Conservation (phyloP, 2,888 invertebrate species). For the Agrochola macilenta region DNA sequence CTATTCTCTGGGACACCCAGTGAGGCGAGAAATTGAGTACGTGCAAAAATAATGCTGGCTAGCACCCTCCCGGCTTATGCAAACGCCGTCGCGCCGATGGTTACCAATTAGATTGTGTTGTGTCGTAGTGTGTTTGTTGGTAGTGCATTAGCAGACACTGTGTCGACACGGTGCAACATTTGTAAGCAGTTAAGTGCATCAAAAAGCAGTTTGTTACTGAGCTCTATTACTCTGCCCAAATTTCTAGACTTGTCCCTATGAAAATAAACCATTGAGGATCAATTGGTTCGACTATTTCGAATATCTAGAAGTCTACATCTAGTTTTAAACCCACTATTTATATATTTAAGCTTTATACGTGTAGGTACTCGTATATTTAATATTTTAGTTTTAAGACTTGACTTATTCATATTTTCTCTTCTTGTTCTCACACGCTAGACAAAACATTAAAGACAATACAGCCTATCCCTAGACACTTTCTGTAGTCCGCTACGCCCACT, state of each 20-base stretch:
- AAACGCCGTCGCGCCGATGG: constrained; percentile 78
- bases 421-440: no score
- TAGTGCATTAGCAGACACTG: constrained; percentile 34
- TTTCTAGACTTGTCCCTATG: not conserved
- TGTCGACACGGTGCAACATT: constrained; percentile 31
- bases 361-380: no score
- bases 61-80: constrained; percentile 77
- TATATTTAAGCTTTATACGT: no score
- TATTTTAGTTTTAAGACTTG: no score
- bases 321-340: not conserved
- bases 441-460: not conserved
- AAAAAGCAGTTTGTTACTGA: not conserved
- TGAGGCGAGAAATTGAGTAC: constrained; percentile 90
- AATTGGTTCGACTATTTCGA: not conserved
- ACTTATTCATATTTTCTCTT: no score
- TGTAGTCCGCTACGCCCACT: not conserved
- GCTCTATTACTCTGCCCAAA: not conserved
- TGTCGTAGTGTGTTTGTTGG: constrained; percentile 58
- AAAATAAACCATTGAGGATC: not conserved
- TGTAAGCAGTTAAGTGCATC: constrained; percentile 8
- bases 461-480: not conserved
- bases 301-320: not conserved
- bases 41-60: constrained; percentile 88
- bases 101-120: constrained; percentile 83
- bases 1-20: constrained; percentile 87